Evolutionary conservation across 2,888 invertebrate species (phyloP).

Genomic region (Esperia sulphurella): DNA sequence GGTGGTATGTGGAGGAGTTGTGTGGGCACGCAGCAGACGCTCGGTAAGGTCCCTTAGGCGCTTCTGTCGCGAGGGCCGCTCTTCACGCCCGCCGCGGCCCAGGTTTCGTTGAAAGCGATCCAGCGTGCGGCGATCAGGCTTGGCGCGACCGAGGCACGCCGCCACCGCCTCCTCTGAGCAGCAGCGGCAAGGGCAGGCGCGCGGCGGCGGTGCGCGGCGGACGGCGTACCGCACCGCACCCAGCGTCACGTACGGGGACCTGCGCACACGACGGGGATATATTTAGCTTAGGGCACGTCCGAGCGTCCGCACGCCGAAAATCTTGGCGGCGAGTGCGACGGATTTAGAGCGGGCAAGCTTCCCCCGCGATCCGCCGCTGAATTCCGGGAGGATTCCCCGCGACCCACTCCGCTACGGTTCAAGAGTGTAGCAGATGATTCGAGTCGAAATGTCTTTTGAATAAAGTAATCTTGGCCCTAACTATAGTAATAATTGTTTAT

Average conservation of each 20-base stretch:
- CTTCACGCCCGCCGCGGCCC: conserved; percentile 77
- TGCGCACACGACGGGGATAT: conserved; percentile 55
- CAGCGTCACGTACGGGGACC: conserved; percentile 82
- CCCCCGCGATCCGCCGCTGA: conserved; percentile 59
- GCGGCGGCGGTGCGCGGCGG: conserved; percentile 81
- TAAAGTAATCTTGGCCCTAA: no score
- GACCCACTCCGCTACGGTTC: conserved; percentile 58
- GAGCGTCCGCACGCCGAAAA: conserved; percentile 56
- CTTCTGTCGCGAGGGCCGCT: conserved; percentile 79
- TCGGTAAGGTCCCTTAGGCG: conserved; percentile 91
- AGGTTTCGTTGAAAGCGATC: conserved; percentile 90
- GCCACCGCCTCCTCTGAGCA: conserved; percentile 77
- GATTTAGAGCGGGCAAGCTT: conserved; percentile 68
- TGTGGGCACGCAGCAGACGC: conserved; percentile 81
- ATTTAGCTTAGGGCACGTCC: conserved; percentile 43
- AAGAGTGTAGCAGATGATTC: conserved; percentile 43
- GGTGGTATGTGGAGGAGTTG: conserved; percentile 32
- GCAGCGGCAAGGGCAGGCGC: conserved; percentile 78
- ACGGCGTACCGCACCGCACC: conserved; percentile 86
- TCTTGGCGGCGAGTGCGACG: conserved; percentile 69
- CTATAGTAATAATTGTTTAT: no score
- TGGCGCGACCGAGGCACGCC: conserved; percentile 74
- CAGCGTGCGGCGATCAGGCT: conserved; percentile 84
- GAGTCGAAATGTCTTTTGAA: conserved; percentile 13
- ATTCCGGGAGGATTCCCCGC: conserved; percentile 76